Conservation (phyloP, 2,888 invertebrate species). For the Phortica magna region DNA sequence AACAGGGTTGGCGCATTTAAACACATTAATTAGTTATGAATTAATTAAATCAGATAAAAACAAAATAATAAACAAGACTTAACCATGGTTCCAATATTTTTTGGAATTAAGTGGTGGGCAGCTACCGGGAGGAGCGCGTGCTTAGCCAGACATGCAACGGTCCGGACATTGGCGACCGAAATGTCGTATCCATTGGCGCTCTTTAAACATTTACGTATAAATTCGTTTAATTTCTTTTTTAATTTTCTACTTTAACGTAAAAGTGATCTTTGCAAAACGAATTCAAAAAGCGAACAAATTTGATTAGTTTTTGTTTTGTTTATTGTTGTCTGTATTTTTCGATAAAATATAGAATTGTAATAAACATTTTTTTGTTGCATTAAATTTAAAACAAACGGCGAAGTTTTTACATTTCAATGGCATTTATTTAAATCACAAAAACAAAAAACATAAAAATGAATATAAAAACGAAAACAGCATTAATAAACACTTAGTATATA, state of each 20-base stretch:
- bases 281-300: constrained; percentile 20
- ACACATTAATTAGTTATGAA: constrained; percentile 4
- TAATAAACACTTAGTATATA: constrained; percentile 36
- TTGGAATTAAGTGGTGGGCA: constrained; percentile 42
- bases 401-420: neutral
- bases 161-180: constrained; percentile 14
- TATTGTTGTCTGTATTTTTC: constrained; percentile 62
- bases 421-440: constrained; percentile 17
- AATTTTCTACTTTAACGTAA: constrained; percentile 46
- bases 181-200: constrained; percentile 35
- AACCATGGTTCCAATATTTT: constrained; percentile 68
- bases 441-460: constrained; percentile 15
- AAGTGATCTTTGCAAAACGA: constrained; percentile 66
- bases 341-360: constrained; percentile 57
- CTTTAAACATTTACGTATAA: constrained; percentile 13
- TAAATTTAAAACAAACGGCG: constrained; percentile 33
- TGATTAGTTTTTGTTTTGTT: constrained; percentile 54
- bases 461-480: constrained; percentile 36
- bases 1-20: constrained; percentile 88
- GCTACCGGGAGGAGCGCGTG: constrained; percentile 42
- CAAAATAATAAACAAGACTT: constrained; percentile 63
- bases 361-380: constrained; percentile 42
- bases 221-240: constrained; percentile 47
- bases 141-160: constrained; percentile 44
- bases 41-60: neutral